These are phyloP conservation scores for Trisateles emortualis DNA, from an alignment of 2,888 invertebrate species.

Conservation along the genomic window DNA sequence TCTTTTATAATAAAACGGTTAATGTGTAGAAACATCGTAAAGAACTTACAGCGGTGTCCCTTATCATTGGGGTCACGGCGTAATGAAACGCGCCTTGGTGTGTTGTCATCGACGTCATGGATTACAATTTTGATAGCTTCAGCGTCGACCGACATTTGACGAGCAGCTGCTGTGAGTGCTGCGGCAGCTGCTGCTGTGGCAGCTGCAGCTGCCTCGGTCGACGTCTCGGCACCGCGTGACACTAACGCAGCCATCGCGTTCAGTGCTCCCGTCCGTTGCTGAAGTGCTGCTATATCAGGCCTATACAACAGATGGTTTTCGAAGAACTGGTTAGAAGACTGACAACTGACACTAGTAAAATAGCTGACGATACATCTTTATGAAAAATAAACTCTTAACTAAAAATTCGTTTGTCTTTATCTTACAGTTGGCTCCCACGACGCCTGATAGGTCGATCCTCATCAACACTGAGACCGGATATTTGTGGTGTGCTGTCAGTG, in stretches of 20 bases:
- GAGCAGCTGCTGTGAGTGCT: constrained; percentile 87
- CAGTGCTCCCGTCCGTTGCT: constrained; percentile 87
- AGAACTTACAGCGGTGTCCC: constrained; percentile 94
- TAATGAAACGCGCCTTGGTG: constrained; percentile 91
- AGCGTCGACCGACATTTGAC: constrained; percentile 95
- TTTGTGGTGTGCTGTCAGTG: constrained; percentile 83
- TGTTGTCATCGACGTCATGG: constrained; percentile 94
- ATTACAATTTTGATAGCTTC: constrained; percentile 97
- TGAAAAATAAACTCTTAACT: no score
- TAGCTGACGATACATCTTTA: no score
- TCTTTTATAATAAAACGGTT: no score
- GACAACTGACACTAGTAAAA: no score
- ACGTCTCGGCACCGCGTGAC: constrained; percentile 69
- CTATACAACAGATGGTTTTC: constrained; percentile 67
- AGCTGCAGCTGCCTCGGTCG: constrained; percentile 68
- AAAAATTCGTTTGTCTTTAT: constrained; percentile 42
- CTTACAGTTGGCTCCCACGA: constrained; percentile 94
- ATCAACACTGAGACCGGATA: constrained; percentile 88
- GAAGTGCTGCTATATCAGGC: constrained; percentile 91
- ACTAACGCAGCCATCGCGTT: constrained; percentile 77
- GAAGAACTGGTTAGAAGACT: no score
- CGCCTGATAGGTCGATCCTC: constrained; percentile 92
- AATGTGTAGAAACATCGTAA: no score
- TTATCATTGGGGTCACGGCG: constrained; percentile 93
- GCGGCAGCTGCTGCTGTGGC: constrained; percentile 80